Base-by-base conservation (phyloP, 2,888 invertebrate species). In the Endotricha flammealis region DNA sequence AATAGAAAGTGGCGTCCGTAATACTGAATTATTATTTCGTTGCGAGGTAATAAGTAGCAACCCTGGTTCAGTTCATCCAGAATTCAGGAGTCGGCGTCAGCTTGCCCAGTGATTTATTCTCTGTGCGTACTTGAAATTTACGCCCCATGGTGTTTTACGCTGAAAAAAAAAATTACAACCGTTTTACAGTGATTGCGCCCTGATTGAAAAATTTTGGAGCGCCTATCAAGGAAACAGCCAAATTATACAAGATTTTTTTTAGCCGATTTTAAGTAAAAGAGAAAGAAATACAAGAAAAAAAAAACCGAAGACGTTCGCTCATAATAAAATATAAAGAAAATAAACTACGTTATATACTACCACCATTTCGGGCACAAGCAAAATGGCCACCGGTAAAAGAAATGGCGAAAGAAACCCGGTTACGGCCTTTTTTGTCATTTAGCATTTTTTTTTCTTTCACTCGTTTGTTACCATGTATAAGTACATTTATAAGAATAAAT, bases 31-130 rank as follows among this genome's bases (percentile, higher is more conserved):
- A 53, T 53, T 57, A 57, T 56, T 57, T 57, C 27, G 12, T 13
- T 36, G 32, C 53, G 44, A 60, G 53, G 54, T 61, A 57, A 49
- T 51, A 55, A 51, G 54, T 42, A 50, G 46, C 52, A 50, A 49
- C 51, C 49, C 53, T 50, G 50, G 48, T 48, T 53, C 52, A 52
- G 53, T 68, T 72, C 67, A 75, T 76, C 62, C 67, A 70, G 64
- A 70, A 81, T 79, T 80, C 77, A 65, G 66, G 53, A 61, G 69
- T 64, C 4, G 57, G 65, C 78, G 74, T 70, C 75, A 71, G 66
- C 75, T 77, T 70, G 64, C 55, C 41, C 57, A 41, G 64, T 77
- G 77, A 78, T 79, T 78, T 79, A 79, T 78, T 57, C 64, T 60
- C 56, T 56, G 57, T 53, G 67, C 69, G 68, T 58, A 51, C 53